These are phyloP conservation scores for Pampusana beccarii DNA, from an alignment of 2,113 vertebrate species.

Conservation along the genomic window DNA sequence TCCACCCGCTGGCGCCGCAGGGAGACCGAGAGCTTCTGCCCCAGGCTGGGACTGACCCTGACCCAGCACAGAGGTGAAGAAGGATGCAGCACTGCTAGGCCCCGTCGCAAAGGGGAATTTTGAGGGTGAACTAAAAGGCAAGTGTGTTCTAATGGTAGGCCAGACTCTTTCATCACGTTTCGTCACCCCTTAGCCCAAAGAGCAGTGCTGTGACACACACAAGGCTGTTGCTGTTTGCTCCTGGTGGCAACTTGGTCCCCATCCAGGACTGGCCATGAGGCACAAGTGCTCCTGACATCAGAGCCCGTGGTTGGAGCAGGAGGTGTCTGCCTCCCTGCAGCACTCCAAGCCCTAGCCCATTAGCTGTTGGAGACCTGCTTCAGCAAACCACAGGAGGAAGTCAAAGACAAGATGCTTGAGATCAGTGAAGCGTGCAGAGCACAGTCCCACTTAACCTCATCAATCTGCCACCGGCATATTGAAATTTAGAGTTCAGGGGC, in stretches of 20 bases:
- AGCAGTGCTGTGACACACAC: not conserved
- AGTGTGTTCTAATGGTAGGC: not conserved
- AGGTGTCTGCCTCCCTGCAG: not conserved
- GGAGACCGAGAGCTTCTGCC: not conserved
- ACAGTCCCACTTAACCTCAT: not conserved
- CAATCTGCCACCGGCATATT: not conserved
- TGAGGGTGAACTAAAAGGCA: not conserved
- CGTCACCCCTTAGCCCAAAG: not conserved
- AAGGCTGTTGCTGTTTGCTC: not conserved
- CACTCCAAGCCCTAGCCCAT: not conserved
- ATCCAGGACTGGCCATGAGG: accelerated
- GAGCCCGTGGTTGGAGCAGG: not conserved
- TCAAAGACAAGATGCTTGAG: not conserved
- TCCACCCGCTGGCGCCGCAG: accelerated
- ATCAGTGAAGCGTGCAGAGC: not conserved
- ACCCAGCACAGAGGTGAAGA: not conserved
- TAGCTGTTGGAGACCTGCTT: not conserved
- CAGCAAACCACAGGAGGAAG: not conserved
- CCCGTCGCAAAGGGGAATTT: not conserved
- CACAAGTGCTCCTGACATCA: not conserved
- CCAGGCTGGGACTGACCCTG: not conserved
- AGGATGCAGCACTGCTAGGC: not conserved
- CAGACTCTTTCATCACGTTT: not conserved
- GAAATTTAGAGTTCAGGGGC: not conserved
- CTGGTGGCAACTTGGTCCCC: not conserved